These are phyloP conservation scores for Clarias batrachus DNA, from an alignment of 2,113 vertebrate species.

Conservation along the genomic window DNA sequence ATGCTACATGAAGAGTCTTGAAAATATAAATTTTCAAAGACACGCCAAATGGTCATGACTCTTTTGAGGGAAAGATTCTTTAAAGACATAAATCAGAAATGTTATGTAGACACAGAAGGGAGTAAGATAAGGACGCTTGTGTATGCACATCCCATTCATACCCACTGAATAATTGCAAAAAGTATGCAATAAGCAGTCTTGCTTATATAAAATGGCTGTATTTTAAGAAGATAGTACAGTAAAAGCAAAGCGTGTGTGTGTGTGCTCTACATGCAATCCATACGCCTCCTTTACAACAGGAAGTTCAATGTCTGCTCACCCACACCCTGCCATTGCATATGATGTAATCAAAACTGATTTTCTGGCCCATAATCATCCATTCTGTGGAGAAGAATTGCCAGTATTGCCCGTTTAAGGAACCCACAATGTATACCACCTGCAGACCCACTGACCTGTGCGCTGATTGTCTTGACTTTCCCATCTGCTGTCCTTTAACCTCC, in stretches of 20 bases:
- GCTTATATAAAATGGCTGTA: background rate
- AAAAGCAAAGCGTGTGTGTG: background rate
- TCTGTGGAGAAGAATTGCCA: conserved; percentile 24
- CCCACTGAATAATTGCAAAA: background rate
- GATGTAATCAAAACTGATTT: conserved; percentile 7
- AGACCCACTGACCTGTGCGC: conserved; percentile 2
- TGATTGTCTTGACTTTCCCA: conserved; percentile 9
- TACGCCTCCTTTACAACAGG: background rate
- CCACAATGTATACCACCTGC: conserved; percentile 9
- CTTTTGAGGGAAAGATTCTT: conserved; percentile 44
- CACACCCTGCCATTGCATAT: conserved; percentile 9
- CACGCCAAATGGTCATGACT: background rate
- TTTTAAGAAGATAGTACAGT: background rate
- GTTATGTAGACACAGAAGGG: conserved; percentile 13
- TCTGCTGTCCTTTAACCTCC: conserved; percentile 29
- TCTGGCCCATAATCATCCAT: conserved; percentile 2
- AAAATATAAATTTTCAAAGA: background rate
- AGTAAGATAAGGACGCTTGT: conserved; percentile 10
- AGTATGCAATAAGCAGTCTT: background rate
- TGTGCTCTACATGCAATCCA: background rate
- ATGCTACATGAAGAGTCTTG: background rate
- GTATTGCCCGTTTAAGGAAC: background rate
- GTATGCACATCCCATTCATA: background rate
- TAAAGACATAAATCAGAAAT: conserved; percentile 33
- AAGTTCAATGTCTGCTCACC: background rate